Evolutionary conservation across 2,797 vertebrate genomes (phyloP).

Genomic region (Sciurus carolinensis): DNA sequence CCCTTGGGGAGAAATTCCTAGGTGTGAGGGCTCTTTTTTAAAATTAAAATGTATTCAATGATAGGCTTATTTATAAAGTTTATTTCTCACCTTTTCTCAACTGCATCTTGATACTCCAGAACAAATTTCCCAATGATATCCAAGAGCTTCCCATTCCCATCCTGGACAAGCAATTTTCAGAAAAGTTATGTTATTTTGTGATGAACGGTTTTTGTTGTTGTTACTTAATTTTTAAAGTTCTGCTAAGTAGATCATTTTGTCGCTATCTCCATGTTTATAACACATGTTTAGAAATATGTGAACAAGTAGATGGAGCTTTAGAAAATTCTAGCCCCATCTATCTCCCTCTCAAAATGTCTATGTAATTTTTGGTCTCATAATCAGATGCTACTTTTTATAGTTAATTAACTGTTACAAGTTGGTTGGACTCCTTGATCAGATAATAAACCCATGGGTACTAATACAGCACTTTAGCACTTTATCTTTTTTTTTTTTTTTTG

Average conservation of each 20-base stretch:
- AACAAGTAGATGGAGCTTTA: background rate
- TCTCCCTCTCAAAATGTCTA: background rate
- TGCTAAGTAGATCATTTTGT: background rate
- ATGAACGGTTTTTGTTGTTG: background rate
- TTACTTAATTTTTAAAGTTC: background rate
- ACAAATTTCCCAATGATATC: background rate
- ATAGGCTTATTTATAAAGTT: background rate
- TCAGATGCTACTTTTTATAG: background rate
- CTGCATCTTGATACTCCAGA: slow-evolving; percentile 12
- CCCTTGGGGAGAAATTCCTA: background rate
- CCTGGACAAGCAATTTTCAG: background rate
- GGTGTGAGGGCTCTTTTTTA: background rate
- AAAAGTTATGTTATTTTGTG: background rate
- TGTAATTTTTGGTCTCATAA: background rate
- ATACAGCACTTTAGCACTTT: background rate
- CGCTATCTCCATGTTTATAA: background rate
- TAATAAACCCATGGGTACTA: background rate
- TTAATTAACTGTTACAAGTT: background rate
- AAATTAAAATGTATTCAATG: background rate
- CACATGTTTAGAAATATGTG: background rate
- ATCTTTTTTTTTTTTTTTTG: background rate
- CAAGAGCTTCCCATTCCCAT: background rate
- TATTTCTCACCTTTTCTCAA: background rate
- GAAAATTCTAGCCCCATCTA: background rate
- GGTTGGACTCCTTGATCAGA: slow-evolving; percentile 6